Conservation (phyloP, 2,797 vertebrate genomes). For the Psittacula echo region DNA sequence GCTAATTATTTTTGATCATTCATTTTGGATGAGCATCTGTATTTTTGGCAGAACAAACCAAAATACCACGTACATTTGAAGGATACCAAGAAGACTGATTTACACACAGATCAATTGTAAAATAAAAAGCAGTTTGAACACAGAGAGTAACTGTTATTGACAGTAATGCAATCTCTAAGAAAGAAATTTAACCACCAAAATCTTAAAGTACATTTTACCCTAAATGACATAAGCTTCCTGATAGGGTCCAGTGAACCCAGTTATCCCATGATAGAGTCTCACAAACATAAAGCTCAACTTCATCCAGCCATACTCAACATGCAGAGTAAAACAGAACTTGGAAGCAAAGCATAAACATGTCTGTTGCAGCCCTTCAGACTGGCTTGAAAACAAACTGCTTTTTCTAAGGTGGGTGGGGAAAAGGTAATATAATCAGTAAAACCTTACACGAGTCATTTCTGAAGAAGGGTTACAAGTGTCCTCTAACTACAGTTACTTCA, state of each 20-base stretch:
- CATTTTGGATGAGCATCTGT: neutral
- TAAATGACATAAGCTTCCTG: neutral
- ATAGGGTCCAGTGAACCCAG: neutral
- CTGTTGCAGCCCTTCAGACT: neutral
- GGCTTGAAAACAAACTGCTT: neutral
- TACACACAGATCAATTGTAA: neutral
- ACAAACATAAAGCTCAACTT: neutral
- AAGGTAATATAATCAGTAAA: neutral
- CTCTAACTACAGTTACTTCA: neutral
- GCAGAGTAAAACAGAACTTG: neutral
- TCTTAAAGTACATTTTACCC: neutral
- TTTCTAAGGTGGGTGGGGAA: neutral
- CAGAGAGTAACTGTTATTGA: neutral
- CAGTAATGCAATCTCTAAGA: neutral
- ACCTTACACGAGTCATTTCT: neutral
- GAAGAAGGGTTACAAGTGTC: neutral
- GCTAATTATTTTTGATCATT: neutral
- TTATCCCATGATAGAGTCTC: neutral
- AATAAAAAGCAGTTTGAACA: neutral
- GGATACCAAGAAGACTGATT: neutral
- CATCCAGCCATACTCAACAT: neutral
- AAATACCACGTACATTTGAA: neutral
- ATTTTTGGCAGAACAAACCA: neutral
- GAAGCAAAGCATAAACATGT: neutral
- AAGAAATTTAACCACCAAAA: neutral